phyloP scores from a whole-genome alignment of 1,140 invertebrate genomes.

The Gonioctena quinquepunctata region DNA sequence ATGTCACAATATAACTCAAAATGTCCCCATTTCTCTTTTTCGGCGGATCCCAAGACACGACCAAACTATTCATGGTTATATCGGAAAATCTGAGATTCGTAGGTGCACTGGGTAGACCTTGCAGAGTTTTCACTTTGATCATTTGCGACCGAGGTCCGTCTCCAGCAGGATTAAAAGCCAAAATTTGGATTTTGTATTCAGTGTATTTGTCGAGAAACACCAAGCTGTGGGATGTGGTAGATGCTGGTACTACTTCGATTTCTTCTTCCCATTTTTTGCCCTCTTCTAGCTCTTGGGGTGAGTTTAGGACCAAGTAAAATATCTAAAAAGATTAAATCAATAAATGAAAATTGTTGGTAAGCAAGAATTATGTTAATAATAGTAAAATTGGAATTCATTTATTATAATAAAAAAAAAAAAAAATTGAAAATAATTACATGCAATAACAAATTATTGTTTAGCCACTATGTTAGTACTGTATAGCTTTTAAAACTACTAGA shows the following conservation, averaged over 20 bases:
- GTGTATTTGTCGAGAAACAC: slow-evolving; percentile 93
- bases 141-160: slow-evolving; percentile 87
- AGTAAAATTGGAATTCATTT: too few species aligned
- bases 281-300: slow-evolving; percentile 71
- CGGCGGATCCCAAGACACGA: slow-evolving; percentile 90
- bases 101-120: slow-evolving; percentile 84
- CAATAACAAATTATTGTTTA: too few species aligned
- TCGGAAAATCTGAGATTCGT: slow-evolving; percentile 83
- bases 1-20: slow-evolving; percentile 89
- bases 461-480: too few species aligned
- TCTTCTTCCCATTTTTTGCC: slow-evolving; percentile 79
- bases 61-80: slow-evolving; percentile 93
- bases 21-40: slow-evolving; percentile 89
- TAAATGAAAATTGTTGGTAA: too few species aligned
- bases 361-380: too few species aligned
- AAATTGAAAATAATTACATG: too few species aligned
- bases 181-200: slow-evolving; percentile 87
- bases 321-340: slow-evolving; percentile 58
- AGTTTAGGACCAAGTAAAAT: slow-evolving; percentile 79
- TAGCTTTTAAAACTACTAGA: too few species aligned
- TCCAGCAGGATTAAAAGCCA: slow-evolving; percentile 96
- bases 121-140: slow-evolving; percentile 76
- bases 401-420: too few species aligned
- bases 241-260: slow-evolving; percentile 88
- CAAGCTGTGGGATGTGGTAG: slow-evolving; percentile 78